These are phyloP conservation scores for Drosophila gaucha DNA, from an alignment of 2,888 invertebrate species.

Conservation along the genomic window DNA sequence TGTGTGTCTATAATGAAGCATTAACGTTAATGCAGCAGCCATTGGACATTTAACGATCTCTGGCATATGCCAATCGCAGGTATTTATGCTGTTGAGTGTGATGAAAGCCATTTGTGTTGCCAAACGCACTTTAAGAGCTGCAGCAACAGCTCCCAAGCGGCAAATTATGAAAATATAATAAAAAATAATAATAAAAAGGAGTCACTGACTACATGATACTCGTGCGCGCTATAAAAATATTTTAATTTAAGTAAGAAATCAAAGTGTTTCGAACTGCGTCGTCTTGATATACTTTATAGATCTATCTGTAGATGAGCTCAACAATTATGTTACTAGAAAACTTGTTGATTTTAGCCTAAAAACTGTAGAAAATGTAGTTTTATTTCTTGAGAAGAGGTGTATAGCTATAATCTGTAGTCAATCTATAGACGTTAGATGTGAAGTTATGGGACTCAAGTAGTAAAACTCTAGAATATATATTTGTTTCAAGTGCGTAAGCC, in stretches of 20 bases:
- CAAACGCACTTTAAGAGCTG: constrained; percentile 46
- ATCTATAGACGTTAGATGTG: too few species aligned
- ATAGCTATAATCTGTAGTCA: too few species aligned
- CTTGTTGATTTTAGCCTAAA: too few species aligned
- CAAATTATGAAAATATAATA: constrained; percentile 30
- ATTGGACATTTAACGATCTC: constrained; percentile 46
- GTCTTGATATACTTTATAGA: too few species aligned
- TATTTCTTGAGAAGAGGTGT: too few species aligned
- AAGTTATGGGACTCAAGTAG: too few species aligned
- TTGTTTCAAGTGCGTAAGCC: too few species aligned
- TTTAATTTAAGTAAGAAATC: neutral
- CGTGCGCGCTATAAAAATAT: fast-evolving
- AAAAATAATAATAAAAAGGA: constrained; percentile 8
- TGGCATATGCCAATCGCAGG: constrained; percentile 55
- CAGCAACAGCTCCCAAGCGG: constrained; percentile 17
- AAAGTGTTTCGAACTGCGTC: too few species aligned
- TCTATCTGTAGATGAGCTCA: too few species aligned
- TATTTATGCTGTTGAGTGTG: constrained; percentile 44
- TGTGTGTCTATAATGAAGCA: constrained; percentile 40
- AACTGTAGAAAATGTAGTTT: too few species aligned
- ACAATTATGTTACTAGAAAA: too few species aligned
- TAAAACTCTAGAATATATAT: too few species aligned
- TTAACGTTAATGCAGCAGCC: constrained; percentile 42
- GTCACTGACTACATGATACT: neutral
- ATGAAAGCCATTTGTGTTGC: constrained; percentile 54